Conservation (phyloP, 2,113 vertebrate genomes). For the Microcebus jonahi region DNA sequence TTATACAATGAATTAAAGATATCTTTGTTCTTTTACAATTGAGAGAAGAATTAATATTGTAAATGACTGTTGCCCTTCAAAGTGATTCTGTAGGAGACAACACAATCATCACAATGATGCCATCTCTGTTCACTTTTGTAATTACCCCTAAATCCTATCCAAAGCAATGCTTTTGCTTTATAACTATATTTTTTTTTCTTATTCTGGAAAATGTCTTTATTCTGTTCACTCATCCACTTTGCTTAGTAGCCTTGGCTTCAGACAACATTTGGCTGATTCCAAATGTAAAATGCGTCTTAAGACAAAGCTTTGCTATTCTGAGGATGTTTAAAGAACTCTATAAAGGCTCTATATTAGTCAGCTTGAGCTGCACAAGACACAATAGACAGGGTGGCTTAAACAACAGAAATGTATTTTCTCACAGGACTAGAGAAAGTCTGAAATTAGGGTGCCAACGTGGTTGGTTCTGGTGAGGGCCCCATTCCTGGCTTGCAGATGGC, state of each 20-base stretch:
- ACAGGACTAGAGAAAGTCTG: neutral
- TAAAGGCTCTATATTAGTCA: neutral
- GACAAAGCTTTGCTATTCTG: neutral
- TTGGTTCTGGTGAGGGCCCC: neutral
- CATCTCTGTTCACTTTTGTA: neutral
- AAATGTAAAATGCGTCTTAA: neutral
- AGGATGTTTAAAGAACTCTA: neutral
- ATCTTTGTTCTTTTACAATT: neutral
- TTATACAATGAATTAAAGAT: neutral
- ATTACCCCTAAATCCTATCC: neutral
- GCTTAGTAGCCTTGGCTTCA: neutral
- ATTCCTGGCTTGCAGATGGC: neutral
- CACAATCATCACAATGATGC: neutral
- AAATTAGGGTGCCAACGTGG: neutral
- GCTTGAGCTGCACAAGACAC: neutral
- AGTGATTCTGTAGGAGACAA: neutral
- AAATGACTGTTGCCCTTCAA: neutral
- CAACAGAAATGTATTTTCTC: neutral
- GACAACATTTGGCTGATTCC: neutral
- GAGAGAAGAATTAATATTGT: neutral
- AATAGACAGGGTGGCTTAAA: neutral
- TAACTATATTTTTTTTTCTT: neutral
- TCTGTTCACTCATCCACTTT: neutral
- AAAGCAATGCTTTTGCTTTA: constrained; percentile 24
- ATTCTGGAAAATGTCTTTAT: constrained; percentile 17